Conservation (phyloP, 1,140 invertebrate species). For the Metaphire vulgaris region DNA sequence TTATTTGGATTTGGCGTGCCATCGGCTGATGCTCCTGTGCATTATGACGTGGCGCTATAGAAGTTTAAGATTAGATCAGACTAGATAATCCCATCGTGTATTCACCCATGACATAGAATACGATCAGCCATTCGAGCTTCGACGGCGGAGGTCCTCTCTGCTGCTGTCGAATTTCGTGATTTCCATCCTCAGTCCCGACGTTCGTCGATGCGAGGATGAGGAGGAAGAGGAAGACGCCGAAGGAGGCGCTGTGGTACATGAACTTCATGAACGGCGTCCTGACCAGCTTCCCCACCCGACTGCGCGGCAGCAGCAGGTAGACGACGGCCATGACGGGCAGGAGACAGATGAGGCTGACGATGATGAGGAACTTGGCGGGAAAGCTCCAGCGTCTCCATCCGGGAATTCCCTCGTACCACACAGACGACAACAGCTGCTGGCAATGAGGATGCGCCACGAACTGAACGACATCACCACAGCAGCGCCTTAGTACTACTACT, state of each 20-base stretch:
- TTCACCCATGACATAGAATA: conserved; percentile 68
- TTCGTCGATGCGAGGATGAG: conserved; percentile 75
- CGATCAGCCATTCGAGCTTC: conserved; percentile 80
- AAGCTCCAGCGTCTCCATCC: conserved; percentile 95
- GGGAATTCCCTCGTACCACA: conserved; percentile 96
- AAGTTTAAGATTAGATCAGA: background rate
- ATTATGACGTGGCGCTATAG: no score
- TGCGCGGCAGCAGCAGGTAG: conserved; percentile 87
- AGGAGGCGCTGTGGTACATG: conserved; percentile 94
- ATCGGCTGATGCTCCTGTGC: no score
- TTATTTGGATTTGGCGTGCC: no score
- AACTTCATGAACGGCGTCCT: conserved; percentile 98
- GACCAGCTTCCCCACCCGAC: conserved; percentile 78
- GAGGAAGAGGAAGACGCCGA: conserved; percentile 92
- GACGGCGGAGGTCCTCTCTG: conserved; percentile 78
- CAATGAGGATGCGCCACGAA: conserved; percentile 98
- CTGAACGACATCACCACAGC: no score
- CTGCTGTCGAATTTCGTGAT: conserved; percentile 44
- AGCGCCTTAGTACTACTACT: no score
- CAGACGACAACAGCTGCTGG: conserved; percentile 90
- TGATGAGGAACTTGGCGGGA: conserved; percentile 67
- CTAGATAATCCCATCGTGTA: no score
- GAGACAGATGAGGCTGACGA: conserved; percentile 86
- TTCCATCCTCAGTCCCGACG: conserved; percentile 40
- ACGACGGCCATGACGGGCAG: conserved; percentile 89